Evolutionary conservation across 2,797 vertebrate genomes (phyloP), one percentile per base, ranked within the genome.

Genomic region (Glyptemys insculpta): DNA sequence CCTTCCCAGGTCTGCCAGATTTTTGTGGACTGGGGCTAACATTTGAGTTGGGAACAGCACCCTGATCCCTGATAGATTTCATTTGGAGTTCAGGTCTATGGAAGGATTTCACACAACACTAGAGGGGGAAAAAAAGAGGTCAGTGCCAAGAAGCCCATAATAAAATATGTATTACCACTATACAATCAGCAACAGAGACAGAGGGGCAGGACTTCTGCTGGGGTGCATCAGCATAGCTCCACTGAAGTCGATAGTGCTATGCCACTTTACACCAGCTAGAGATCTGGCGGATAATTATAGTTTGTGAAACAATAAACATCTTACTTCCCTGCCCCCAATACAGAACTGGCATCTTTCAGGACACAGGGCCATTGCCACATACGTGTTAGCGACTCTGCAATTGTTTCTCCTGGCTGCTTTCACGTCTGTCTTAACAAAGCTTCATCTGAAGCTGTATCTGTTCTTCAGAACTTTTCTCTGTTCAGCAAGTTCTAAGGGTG

Each of bases 281-380:
- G 29, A 79, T 65, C 6, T 25, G 74, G 27, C 16, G 34, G 59
- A 72, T 76, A 53, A 41, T 52, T 54, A 50, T 10, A 50, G 79
- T 25, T 6, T 29, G 50, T 8, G 79, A 81, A 52, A 81, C 15
- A 91, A 57, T 4, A 57, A 25, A 44, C 12, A 27, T n/a, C 85
- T 50, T n/a, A 85, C 11, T 16, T 59, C 47, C 83, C 44, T 1
- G 23, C 15, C 11, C 41, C 57, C 25, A 27, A 41, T 27, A 31
- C 14, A 52, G 21, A 12, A 11, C 44, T 25, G 52, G 56, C 0
- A 0, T 81, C 15, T 76, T 90, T 65, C 2, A 1, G 29, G 37
- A 37, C 19, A 37, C 80, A 44, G 2, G 34, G 41, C 49, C 34
- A 27, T 53, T 62, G 62, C 34, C 49, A 7, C 6, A 34, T 3